Evolutionary conservation across 2,113 vertebrate species (phyloP).

Genomic region (Ascaphus truei): DNA sequence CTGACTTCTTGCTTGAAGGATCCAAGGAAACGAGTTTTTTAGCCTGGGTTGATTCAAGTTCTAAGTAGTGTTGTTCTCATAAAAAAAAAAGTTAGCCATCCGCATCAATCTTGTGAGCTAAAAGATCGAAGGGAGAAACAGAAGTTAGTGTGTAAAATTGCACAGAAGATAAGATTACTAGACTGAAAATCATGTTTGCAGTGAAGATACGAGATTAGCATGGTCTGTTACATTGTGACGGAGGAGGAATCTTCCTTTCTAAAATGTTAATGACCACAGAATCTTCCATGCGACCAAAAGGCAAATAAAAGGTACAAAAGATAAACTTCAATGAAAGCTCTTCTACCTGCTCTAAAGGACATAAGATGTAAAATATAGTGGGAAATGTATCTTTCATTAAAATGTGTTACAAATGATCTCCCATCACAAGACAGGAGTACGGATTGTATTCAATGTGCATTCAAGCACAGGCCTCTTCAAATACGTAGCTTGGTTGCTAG

Average conservation of each 20-base stretch:
- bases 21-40: constrained; percentile 39
- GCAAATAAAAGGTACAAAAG: neutral
- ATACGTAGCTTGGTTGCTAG: no score
- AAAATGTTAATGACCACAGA: neutral
- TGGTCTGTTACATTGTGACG: neutral
- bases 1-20: constrained; percentile 35
- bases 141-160: neutral
- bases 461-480: no score
- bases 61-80: rapidly evolving
- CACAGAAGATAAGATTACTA: neutral
- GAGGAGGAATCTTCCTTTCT: neutral
- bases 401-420: no score
- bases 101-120: constrained; percentile 94
- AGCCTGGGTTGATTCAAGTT: constrained; percentile 18
- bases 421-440: no score
- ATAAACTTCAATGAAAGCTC: neutral
- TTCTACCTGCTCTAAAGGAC: neutral
- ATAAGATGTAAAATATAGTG: neutral
- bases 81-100: constrained; percentile 73
- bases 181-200: neutral
- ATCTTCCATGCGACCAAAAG: neutral
- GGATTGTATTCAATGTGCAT: no score
- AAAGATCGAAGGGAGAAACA: neutral
- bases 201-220: neutral
- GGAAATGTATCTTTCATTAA: no score